Evolutionary conservation across 1,140 invertebrate genomes (phyloP), one percentile per base, ranked within the genome.

Genomic region (Drosophila pachea): DNA sequence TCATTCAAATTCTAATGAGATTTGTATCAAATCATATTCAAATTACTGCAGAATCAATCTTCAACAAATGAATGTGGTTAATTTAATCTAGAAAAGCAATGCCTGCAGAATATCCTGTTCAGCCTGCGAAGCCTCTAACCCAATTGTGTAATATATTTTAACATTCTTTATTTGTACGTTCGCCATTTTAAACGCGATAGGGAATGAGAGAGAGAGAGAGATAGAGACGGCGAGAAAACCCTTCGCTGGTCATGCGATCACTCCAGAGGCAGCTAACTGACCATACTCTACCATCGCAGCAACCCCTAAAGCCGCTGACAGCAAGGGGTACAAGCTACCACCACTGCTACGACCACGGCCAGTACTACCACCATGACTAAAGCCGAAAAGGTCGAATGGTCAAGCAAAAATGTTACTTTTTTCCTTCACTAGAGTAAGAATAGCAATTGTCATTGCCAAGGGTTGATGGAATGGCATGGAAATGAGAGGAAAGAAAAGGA

Each of bases 161-260:
- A 22, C 3, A 22, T 22, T 22, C 22, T 1, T 22, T 22, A 2
- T 22, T 22, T 22, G 22, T 22, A 22, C 22, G 22, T 22, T 22
- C 22, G 22, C 22, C 22, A 22, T 22, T 22, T 22, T 22, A 22
- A 22, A 3, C 22, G 22, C 22, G 22, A 22, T 22, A 22, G 22
- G 1, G 22, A 22, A 22, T 2, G 22, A 22, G 22, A 22, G 22
- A 22, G 22, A 22, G 22, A 2, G 22, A 22, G 22, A 12, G 29
- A 6, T 8, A 59, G 7, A 53, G 32, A 9, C 22, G 65, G 22
- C 55, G 29, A 32, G 55, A 63, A 59, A 83, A 71, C 72, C 74
- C 76, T 64, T 68, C 56, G 64, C 33, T 4, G 32, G 58, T 38
- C 65, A 74, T 62, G 72, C 66, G 78, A 82, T 82, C 78, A 45